phyloP scores from a whole-genome alignment of 2,113 vertebrate species.

The Chloroceryle aenea region DNA sequence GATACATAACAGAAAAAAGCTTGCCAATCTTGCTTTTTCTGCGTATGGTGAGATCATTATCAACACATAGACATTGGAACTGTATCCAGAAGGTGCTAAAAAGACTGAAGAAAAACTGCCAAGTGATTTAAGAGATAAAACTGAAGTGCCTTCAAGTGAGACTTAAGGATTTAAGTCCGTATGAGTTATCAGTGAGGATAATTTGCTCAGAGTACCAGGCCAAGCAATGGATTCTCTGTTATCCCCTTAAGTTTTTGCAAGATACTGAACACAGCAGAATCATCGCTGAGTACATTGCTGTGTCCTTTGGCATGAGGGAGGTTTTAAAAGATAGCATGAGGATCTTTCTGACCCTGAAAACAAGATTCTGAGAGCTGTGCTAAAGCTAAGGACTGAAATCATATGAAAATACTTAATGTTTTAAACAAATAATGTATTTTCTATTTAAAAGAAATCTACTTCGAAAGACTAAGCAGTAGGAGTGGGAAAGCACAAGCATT shows the following conservation, averaged over 20 bases:
- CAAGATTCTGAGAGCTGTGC: not conserved
- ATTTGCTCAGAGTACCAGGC: not conserved
- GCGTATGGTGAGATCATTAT: not conserved
- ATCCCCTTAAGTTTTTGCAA: not conserved
- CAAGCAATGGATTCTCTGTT: not conserved
- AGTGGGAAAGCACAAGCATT: slow-evolving; percentile 11
- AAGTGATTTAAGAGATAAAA: not conserved
- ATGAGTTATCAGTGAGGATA: not conserved
- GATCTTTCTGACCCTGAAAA: not conserved
- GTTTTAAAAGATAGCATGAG: not conserved
- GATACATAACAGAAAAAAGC: not conserved
- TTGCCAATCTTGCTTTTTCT: not conserved
- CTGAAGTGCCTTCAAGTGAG: not conserved
- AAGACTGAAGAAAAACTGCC: not conserved
- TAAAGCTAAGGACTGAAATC: not conserved
- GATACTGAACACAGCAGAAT: not conserved
- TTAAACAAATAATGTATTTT: not conserved
- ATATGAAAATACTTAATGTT: not conserved
- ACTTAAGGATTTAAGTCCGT: not conserved
- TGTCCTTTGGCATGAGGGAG: not conserved
- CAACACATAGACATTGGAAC: not conserved
- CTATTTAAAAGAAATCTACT: not conserved
- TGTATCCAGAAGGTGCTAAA: not conserved
- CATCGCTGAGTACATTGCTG: not conserved
- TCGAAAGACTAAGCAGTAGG: not conserved